Evolutionary conservation across 2,113 vertebrate genomes (phyloP).

Genomic region (Perccottus glenii): DNA sequence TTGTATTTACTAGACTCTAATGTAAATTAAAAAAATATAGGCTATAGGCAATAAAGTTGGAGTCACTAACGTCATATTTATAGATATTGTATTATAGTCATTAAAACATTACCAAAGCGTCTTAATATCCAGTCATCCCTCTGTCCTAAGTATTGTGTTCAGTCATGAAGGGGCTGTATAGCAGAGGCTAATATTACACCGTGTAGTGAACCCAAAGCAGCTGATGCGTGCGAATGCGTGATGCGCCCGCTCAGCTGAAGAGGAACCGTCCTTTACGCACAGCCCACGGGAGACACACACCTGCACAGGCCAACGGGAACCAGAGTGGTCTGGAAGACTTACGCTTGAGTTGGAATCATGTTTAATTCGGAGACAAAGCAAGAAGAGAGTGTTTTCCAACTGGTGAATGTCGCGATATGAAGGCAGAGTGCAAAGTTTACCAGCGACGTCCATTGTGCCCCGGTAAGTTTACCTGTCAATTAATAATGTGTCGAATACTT

Average conservation of each 20-base stretch:
- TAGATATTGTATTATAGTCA: too few relatives aligned
- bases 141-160: too few relatives aligned
- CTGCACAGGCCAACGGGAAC: background rate
- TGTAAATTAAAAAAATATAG: too few relatives aligned
- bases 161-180: background rate
- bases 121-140: too few relatives aligned
- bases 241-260: background rate
- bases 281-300: background rate
- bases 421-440: conserved; percentile 1
- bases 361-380: background rate
- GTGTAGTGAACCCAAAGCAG: background rate
- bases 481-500: background rate
- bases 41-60: too few relatives aligned
- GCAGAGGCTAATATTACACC: background rate
- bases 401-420: background rate
- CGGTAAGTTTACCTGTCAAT: background rate
- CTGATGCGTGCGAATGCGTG: conserved; percentile 3
- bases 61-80: too few relatives aligned
- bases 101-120: too few relatives aligned
- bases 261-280: conserved; percentile 3
- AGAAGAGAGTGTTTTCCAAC: background rate
- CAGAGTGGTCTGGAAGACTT: background rate
- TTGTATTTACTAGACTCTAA: too few relatives aligned
- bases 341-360: background rate
- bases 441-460: background rate